A percentile compares a stretch with the other conserved stretches of the same genome.
Conservation (phyloP, 2,113 vertebrate species). For the Erythrolamprus reginae region DNA sequence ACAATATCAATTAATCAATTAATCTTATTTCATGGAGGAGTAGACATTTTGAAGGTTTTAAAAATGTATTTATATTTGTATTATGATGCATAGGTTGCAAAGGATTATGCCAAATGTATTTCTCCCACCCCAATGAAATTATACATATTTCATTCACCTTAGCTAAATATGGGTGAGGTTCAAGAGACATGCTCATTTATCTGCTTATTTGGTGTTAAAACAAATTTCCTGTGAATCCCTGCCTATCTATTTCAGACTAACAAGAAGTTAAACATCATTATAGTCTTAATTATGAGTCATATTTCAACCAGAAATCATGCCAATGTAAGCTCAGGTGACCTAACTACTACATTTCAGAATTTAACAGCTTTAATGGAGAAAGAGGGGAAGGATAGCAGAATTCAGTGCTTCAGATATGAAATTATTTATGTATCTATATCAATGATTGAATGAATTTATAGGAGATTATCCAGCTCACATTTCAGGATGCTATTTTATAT, state of each 20-base stretch:
- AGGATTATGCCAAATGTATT: not conserved
- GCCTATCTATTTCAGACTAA: not conserved
- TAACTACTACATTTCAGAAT: not conserved
- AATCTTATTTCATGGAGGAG: not conserved
- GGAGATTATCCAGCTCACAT: fast-evolving
- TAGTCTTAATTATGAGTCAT: not conserved
- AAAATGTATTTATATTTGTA: not conserved
- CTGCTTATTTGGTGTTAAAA: not conserved
- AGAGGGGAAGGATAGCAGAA: not conserved
- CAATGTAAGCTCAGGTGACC: not conserved
- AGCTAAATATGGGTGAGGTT: not conserved
- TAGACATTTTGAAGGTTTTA: not conserved
- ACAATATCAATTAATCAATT: not conserved
- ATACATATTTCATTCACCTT: not conserved
- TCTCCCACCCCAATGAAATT: not conserved
- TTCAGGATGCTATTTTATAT: not conserved
- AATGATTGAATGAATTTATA: not conserved
- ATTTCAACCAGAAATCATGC: not conserved
- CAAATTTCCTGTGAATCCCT: not conserved
- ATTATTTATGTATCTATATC: not conserved
- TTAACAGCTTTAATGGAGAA: not conserved
- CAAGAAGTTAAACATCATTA: not conserved
- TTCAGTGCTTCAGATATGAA: not conserved
- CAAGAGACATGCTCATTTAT: not conserved
- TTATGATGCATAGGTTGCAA: not conserved